Evolutionary conservation across 2,113 vertebrate species (phyloP), one percentile per base, ranked within the genome.

Genomic region (Epinephelus fuscoguttatus): DNA sequence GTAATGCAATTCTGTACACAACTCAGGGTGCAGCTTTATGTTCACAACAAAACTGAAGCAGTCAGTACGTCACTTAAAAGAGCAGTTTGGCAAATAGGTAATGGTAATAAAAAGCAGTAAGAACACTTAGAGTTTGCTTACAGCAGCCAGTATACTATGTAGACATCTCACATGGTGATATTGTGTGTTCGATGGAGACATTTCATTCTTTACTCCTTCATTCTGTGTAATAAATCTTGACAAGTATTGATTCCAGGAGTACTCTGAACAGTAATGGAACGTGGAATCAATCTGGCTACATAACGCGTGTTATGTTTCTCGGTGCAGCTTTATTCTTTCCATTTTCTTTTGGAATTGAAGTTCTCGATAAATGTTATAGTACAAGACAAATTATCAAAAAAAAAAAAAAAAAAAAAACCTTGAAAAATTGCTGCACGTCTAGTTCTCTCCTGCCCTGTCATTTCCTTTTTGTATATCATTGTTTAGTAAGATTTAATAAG

Each of bases 231-330:
- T n/a, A 30, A 47, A 66, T 47, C 63, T 47, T 33, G 50, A 56
- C n/a, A 64, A 25, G 45, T 75, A 75, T 19, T 63, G 61, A 75
- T 64, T 75, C n/a, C 61, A 76, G 50, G 6, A 76, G 45, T 53
- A 40, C 27, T 33, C 37, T 50, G 49, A 55, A 42, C 61, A 64
- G 55, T 64, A 64, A 53, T 19, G 73, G 33, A 56, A 45, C 45
- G 55, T 56, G 50, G 2, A 30, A 30, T 76, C 17, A 66, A 63
- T 63, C 37, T 75, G 59, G 27, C 47, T 23, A 13, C 30, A 63
- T 25, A 61, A 61, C 21, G 3, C 18, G 3, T 63, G 4, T 40
- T 23, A 11, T 12, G 30, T 63, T 63, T 55, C 49, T 45, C 11
- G 1, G 6, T 53, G 3, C 2, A 37, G 6, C 25, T 10, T 40